Evolutionary conservation across 2,888 invertebrate genomes (phyloP), one percentile per base, ranked within the genome.

Genomic region (Ectemnius continuus): DNA sequence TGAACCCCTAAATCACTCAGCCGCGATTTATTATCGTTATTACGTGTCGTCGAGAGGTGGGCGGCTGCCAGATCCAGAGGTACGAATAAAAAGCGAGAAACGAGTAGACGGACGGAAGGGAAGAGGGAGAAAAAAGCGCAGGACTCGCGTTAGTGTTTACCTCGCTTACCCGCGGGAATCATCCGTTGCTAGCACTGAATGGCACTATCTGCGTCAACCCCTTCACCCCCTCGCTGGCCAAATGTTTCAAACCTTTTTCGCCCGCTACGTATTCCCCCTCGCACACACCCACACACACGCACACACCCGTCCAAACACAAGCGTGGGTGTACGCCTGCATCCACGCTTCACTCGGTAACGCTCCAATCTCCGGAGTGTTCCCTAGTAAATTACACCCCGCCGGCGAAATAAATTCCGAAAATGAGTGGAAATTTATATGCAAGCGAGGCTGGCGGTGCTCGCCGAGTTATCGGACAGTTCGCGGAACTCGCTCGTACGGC

Each of bases 1-100:
- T 81, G 81, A 79, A 81, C 73, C 68, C 62, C 75, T 82, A 82
- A 82, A 82, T 82, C 82, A 82, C 78, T 82, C 82, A 62, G 74
- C 23, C 69, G 59, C 82, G 78, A 82, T 82, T 82, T 82, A 82
- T 82, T 82, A 80, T 80, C 80, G 82, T 82, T 82, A 82, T 82
- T 82, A 78, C 82, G 80, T 81, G 78, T 82, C 78, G 73, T 71
- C 75, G 79, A 75, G 76, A 60, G 76, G 77, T 64, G 69, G 77
- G 76, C 61, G 73, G 16, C 63, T 65, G 73, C 59, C 67, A 60
- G 67, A 47, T 56, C 57, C 46, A 47, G 72, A 72, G 58, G 69
- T 70, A 62, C 77, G 70, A 47, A 67, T 58, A 65, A 72, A 77
- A 75, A 78, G 72, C 67, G 70, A 70, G 70, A 62, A 66, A 64